Base-by-base conservation (phyloP, 2,888 invertebrate genomes). In the Pimpla rufipes region DNA sequence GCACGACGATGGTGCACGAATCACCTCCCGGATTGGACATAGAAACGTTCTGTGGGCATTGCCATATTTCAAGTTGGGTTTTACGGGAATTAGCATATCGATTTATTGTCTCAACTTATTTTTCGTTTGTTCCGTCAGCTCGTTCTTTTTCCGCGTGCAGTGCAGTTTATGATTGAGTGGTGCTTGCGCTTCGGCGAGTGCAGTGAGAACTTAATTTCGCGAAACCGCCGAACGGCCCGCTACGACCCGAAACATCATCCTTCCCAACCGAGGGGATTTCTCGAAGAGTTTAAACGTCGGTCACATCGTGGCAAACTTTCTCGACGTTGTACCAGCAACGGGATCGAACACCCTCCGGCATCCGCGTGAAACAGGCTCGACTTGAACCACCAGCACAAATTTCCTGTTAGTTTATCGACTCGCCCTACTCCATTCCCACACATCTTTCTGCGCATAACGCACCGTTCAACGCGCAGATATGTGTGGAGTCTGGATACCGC, bases 261-360 rank as follows among this genome's bases (percentile, higher is more conserved):
- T 79, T 75, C 50, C 45, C 50, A 59, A 59, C 42, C 42, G 23
- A 5, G 21, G 23, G 64, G 55, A 50, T 74, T 79, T 55, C 70
- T 70, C 64, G 70, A 71, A 75, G 66, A 79, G 75, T 83, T 79
- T 75, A 75, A 75, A 66, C 75, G 79, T 71, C 79, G 71, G 79
- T 70, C 66, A 75, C 79, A 71, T 66, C 66, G 64, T 57, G 57
- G 70, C 64, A 64, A 83, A 83, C 70, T 83, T 83, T 83, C 79
- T 59, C 67, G 79, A 73, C 55, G 75, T 70, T 75, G 59, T 59
- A 73, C 59, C 68, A 74, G 68, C 71, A 76, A 66, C 71, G 35
- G 23, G 45, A 50, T 81, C 66, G 71, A 66, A 11, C 40, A 52
- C 35, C 35, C 66, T 81, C 57, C 18, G n/a, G 66, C 79, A 79